Percentiles rank a stretch among this genome's conserved stretches.
phyloP scores from a whole-genome alignment of 35 echinoderm and acorn worm species.

The Hemicentrotus pulcherrimus region DNA sequence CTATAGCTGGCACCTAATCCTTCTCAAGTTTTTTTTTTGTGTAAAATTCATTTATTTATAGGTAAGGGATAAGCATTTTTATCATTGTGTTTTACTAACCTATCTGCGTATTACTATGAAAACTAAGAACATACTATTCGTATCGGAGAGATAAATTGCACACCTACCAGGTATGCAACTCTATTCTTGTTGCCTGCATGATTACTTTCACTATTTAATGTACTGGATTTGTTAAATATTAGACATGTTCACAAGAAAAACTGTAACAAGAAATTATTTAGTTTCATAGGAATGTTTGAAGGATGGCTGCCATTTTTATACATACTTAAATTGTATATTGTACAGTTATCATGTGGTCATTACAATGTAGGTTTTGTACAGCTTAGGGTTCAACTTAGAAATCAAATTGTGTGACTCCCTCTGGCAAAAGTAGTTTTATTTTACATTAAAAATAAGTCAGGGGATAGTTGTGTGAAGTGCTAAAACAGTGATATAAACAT shows the following conservation, averaged over 20 bases:
- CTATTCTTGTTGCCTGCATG: not conserved
- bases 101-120: not conserved
- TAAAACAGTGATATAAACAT: not conserved
- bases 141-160: not conserved
- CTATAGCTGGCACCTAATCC: not conserved
- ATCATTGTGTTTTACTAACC: not conserved
- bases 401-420: not conserved
- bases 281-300: not conserved
- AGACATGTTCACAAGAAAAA: not conserved
- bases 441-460: not conserved
- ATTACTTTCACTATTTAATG: not conserved
- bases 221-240: not conserved
- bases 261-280: not conserved
- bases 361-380: not conserved
- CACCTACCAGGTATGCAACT: not conserved
- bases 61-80: not conserved
- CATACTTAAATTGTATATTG: not conserved
- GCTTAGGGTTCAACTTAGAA: not conserved
- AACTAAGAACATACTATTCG: not conserved
- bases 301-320: not conserved
- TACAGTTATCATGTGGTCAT: not conserved
- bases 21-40: not conserved
- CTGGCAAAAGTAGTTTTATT: not conserved
- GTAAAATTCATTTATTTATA: slow-evolving; percentile 21
- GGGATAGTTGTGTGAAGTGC: not conserved